phyloP scores from a whole-genome alignment of 2,113 vertebrate species.

The Mola mola region DNA sequence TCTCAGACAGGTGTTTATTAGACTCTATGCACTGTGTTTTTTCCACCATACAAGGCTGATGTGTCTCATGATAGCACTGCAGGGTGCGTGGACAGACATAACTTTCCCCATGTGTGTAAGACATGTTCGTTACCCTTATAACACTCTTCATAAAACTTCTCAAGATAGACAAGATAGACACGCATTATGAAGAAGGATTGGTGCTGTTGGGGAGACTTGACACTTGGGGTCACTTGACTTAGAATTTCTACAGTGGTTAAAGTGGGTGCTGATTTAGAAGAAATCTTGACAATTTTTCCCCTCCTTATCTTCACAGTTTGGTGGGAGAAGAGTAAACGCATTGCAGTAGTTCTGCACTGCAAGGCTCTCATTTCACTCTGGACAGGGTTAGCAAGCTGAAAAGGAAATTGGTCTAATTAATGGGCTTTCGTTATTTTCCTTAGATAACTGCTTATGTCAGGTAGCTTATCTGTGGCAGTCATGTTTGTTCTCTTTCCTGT shows the following conservation, averaged over 20 bases:
- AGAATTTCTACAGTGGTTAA: conserved; percentile 37
- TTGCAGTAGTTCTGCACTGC: not conserved
- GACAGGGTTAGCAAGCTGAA: conserved; percentile 23
- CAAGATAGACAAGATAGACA: conserved; percentile 54
- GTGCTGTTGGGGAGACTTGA: conserved; percentile 57
- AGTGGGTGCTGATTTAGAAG: conserved; percentile 37
- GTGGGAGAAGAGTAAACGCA: not conserved
- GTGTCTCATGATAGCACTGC: conserved; percentile 40
- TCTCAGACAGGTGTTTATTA: conserved; percentile 52
- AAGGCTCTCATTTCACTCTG: conserved; percentile 2
- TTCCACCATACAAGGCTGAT: conserved; percentile 13
- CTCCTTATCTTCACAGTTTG: conserved; percentile 5
- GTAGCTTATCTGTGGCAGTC: conserved; percentile 43
- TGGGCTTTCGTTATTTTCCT: conserved; percentile 2
- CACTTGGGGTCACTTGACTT: conserved; percentile 56
- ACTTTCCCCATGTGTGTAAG: conserved; percentile 57
- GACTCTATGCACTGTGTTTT: conserved; percentile 31
- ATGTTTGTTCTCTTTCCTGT: conserved; percentile 54
- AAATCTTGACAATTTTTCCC: not conserved
- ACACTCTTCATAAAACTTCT: conserved; percentile 53
- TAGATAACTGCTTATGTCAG: conserved; percentile 27
- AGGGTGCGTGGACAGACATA: conserved; percentile 55
- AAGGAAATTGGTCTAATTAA: conserved; percentile 32
- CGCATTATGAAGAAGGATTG: conserved; percentile 55
- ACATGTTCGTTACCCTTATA: conserved; percentile 25